phyloP scores from a whole-genome alignment of 2,888 invertebrate genomes.

The Strigamia crassipes region DNA sequence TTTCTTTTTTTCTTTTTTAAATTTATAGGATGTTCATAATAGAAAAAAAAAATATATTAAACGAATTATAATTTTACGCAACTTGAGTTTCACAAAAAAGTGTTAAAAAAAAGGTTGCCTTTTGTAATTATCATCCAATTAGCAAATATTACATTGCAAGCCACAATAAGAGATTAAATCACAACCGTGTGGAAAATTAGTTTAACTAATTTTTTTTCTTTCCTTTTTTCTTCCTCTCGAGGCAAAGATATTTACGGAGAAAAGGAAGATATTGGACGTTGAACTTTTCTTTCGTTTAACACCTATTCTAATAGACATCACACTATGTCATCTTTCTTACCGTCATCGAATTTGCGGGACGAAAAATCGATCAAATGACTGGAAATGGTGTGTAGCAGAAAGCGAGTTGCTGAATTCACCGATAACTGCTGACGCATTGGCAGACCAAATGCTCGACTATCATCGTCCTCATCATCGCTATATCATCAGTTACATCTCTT shows the following conservation, averaged over 20 bases:
- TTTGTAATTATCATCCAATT: constrained; percentile 28
- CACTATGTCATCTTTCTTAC: constrained; percentile 33
- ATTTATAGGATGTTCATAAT: neutral
- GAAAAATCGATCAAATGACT: constrained; percentile 40
- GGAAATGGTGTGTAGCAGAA: constrained; percentile 34
- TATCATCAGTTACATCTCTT: constrained; percentile 42
- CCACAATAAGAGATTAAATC: constrained; percentile 15
- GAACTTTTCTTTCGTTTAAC: neutral
- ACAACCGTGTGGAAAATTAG: constrained; percentile 1
- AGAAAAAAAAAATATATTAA: constrained; percentile 8
- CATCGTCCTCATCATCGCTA: constrained; percentile 25
- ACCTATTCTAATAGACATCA: constrained; percentile 34
- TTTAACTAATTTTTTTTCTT: neutral
- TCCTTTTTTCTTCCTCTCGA: neutral
- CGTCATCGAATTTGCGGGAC: constrained; percentile 24
- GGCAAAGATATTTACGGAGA: constrained; percentile 2
- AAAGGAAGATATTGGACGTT: neutral
- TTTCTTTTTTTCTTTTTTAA: neutral
- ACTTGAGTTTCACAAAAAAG: constrained; percentile 18
- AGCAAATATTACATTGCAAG: neutral
- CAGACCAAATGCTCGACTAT: constrained; percentile 40
- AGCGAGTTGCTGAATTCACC: constrained; percentile 42
- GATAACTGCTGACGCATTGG: constrained; percentile 42
- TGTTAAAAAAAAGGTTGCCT: neutral
- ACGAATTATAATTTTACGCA: constrained; percentile 1